phyloP scores from a whole-genome alignment of 2,113 vertebrate genomes.

The Grallaria varia region DNA sequence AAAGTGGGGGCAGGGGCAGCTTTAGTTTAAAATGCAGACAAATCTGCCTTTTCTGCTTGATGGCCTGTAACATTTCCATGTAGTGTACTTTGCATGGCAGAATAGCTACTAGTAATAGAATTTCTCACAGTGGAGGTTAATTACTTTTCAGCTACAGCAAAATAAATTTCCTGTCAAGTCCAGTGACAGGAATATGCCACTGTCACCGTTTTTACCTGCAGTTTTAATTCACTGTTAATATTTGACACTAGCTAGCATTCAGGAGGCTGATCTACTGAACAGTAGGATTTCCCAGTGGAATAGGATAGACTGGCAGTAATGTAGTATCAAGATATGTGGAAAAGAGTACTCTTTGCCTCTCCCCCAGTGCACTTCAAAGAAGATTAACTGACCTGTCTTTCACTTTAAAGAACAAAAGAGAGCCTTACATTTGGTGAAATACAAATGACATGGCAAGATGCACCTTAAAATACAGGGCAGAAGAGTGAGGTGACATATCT shows the following conservation, averaged over 20 bases:
- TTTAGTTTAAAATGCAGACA: constrained; percentile 94
- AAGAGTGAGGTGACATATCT: background rate
- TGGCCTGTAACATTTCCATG: constrained; percentile 91
- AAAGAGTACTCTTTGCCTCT: background rate
- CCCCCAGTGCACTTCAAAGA: background rate
- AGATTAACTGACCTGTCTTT: constrained; percentile 40
- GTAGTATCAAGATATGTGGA: background rate
- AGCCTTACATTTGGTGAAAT: background rate
- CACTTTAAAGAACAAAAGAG: constrained; percentile 11
- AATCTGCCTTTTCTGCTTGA: constrained; percentile 90
- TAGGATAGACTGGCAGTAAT: background rate
- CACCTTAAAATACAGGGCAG: background rate
- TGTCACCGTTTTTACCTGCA: constrained; percentile 75
- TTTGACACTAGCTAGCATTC: constrained; percentile 70
- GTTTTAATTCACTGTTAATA: constrained; percentile 85
- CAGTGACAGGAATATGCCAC: constrained; percentile 75
- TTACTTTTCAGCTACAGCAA: constrained; percentile 85
- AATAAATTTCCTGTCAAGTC: constrained; percentile 84
- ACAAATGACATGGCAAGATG: background rate
- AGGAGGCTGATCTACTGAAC: constrained; percentile 35
- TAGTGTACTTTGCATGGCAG: constrained; percentile 92
- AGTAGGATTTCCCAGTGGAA: constrained; percentile 36
- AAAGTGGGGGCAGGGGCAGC: constrained; percentile 69
- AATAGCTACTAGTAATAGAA: constrained; percentile 94
- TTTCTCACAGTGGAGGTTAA: constrained; percentile 94